A percentile compares a stretch with the other conserved stretches of the same genome.
Conservation (phyloP, 2,797 vertebrate genomes). For the Gymnothorax reevesii region DNA sequence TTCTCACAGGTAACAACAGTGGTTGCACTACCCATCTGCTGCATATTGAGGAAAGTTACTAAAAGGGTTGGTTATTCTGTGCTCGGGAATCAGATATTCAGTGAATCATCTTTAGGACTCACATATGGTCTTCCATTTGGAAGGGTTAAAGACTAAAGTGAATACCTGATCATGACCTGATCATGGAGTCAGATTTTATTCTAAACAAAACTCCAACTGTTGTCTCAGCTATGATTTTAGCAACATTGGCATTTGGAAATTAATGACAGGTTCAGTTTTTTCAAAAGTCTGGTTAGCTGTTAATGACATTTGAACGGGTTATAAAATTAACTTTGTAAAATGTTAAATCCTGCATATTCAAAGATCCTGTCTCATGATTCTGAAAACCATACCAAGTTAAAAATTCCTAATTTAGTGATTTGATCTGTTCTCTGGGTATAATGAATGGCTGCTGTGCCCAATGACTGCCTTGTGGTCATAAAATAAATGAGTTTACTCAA, state of each 20-base stretch:
- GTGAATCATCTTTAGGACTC: not conserved
- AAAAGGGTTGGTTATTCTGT: not conserved
- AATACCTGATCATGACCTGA: not conserved
- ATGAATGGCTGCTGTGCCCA: not conserved
- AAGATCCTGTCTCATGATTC: not conserved
- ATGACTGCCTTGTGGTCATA: not conserved
- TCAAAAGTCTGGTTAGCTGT: not conserved
- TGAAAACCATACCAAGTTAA: not conserved
- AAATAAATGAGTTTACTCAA: not conserved
- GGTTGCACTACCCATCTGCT: not conserved
- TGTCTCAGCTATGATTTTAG: not conserved
- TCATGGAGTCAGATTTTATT: not conserved
- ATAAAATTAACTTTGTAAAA: not conserved
- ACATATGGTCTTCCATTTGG: not conserved
- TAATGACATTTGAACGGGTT: not conserved
- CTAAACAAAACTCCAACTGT: not conserved
- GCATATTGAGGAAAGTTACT: not conserved
- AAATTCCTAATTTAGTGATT: not conserved
- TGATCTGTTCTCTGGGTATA: not conserved
- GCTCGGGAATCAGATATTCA: not conserved
- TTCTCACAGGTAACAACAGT: conserved; percentile 63
- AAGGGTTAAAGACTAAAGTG: not conserved
- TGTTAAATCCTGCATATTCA: not conserved
- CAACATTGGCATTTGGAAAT: not conserved
- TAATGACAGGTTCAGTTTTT: not conserved